Evolutionary conservation across 2,113 vertebrate species (phyloP).

Genomic region (Pavo muticus): DNA sequence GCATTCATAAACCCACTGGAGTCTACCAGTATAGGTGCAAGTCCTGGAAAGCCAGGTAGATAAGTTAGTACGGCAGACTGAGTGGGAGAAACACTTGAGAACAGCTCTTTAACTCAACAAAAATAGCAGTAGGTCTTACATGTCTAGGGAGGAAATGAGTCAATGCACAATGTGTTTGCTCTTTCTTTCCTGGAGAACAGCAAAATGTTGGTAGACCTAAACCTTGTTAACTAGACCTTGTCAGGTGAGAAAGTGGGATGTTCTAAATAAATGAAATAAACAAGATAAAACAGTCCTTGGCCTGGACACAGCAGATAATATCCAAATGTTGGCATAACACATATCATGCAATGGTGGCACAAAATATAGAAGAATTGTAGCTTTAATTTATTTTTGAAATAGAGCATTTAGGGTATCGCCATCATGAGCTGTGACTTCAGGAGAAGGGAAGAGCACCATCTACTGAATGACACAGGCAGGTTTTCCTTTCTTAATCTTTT

Average conservation of each 20-base stretch:
- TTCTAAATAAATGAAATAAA: neutral
- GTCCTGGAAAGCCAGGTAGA: neutral
- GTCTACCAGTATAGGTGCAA: neutral
- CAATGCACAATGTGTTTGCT: neutral
- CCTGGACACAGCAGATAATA: neutral
- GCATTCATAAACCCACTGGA: neutral
- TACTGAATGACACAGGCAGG: neutral
- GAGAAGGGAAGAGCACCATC: slow-evolving; percentile 26
- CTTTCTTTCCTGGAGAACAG: neutral
- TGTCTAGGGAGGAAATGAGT: neutral
- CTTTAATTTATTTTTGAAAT: neutral
- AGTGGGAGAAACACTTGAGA: neutral
- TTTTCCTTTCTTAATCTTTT: neutral
- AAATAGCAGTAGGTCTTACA: neutral
- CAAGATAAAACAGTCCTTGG: neutral
- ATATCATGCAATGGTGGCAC: neutral
- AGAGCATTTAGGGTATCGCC: neutral
- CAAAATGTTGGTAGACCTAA: neutral
- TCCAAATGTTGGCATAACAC: neutral
- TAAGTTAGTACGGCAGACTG: neutral
- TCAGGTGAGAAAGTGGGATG: neutral
- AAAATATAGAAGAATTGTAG: neutral
- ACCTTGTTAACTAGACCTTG: neutral
- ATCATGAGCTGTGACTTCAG: accelerated
- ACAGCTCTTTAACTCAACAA: neutral